Conservation (phyloP, 2,797 vertebrate genomes). For the Austrolebias charrua region DNA sequence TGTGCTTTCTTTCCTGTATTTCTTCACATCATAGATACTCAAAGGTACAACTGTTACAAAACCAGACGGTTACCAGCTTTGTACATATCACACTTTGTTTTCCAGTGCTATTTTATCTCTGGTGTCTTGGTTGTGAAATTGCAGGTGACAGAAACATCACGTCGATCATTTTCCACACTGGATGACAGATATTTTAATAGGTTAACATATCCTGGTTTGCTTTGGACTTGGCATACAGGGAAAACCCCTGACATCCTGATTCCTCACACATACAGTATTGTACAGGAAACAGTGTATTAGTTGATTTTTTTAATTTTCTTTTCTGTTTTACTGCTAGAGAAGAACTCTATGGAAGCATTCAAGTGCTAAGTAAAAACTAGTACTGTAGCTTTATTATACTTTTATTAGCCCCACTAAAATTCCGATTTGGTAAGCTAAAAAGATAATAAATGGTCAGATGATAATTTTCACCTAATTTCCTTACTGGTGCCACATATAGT, state of each 20-base stretch:
- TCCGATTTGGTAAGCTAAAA: slow-evolving; percentile 12
- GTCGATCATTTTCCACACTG: neutral
- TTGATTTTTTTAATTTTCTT: neutral
- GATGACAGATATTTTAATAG: slow-evolving; percentile 24
- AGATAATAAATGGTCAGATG: slow-evolving; percentile 8
- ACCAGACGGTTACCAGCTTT: slow-evolving; percentile 11
- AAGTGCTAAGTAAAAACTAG: neutral
- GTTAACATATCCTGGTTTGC: slow-evolving; percentile 8
- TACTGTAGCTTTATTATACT: neutral
- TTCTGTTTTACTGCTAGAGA: neutral
- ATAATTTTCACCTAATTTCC: slow-evolving; percentile 41
- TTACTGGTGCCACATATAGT: slow-evolving; percentile 18
- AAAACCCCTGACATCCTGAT: slow-evolving; percentile 22
- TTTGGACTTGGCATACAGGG: neutral
- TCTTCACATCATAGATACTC: slow-evolving; percentile 21
- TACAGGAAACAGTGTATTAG: neutral
- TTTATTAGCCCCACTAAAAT: neutral
- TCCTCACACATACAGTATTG: neutral
- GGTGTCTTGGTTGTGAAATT: slow-evolving; percentile 13
- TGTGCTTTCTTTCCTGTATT: neutral
- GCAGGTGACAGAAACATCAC: slow-evolving; percentile 10
- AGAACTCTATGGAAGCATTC: slow-evolving; percentile 7
- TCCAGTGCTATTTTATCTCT: slow-evolving; percentile 9
- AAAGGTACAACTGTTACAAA: slow-evolving; percentile 35
- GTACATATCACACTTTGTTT: slow-evolving; percentile 10